These are phyloP conservation scores for Hippocampus mohnikei DNA, from an alignment of 2,113 vertebrate species.

Conservation along the genomic window DNA sequence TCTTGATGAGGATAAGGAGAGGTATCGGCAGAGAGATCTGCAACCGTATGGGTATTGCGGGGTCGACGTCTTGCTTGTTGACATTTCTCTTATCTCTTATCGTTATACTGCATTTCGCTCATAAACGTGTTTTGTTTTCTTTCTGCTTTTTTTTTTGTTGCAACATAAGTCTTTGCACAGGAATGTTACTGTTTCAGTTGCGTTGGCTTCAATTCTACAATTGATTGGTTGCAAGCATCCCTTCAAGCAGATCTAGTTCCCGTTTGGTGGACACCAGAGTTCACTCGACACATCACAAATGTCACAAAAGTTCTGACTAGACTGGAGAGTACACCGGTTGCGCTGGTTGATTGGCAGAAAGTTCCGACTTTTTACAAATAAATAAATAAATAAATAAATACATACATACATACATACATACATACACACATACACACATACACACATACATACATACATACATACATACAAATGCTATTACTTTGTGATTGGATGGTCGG, in stretches of 20 bases:
- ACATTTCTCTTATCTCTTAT: background rate
- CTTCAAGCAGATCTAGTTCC: background rate
- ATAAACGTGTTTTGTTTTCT: too few species aligned
- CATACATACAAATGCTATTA: too few species aligned
- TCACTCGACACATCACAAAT: background rate
- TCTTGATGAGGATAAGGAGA: background rate
- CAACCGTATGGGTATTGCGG: background rate
- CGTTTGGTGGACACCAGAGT: background rate
- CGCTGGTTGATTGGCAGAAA: too few species aligned
- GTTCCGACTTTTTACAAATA: too few species aligned
- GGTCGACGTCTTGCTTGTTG: background rate
- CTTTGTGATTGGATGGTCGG: too few species aligned
- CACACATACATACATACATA: too few species aligned
- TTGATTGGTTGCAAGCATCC: background rate
- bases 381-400: too few species aligned
- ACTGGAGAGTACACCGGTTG: too few species aligned
- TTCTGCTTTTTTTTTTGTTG: too few species aligned
- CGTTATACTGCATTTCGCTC: background rate
- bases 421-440: too few species aligned
- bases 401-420: too few species aligned
- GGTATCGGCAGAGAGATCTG: conserved; percentile 1
- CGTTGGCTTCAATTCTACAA: background rate
- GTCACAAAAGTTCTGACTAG: too few species aligned
- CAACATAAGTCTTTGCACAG: background rate
- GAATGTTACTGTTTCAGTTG: background rate